Base-by-base conservation (phyloP, 2,888 invertebrate species). In the Julus scanicus region DNA sequence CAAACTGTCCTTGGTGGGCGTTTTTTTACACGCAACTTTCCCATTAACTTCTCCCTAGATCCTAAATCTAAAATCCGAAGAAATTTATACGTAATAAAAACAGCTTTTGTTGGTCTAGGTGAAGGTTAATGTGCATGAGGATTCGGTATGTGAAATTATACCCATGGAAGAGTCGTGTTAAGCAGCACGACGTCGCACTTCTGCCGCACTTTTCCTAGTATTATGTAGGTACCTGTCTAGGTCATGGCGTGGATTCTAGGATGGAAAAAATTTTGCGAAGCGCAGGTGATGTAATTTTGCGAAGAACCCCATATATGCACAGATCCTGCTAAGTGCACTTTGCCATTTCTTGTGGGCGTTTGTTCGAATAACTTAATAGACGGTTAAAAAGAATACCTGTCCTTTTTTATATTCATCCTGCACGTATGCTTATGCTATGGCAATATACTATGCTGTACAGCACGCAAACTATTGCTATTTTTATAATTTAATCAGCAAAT, bases 71-170 rank as follows among this genome's bases (percentile, higher is more conserved):
- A 39, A 80, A 80, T 80, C 80, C 80, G 29, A 80, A 80, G 80
- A 80, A 80, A 80, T 80, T 37, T 80, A 71, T 80, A 80, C 71
- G 37, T 80, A 80, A 80, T 80, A 80, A 80, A 80, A 63, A 71
- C 11, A 80, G 80, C 37, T 37, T 15, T 80, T 37, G 37, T 39
- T 71, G 71, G 80, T 80, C 80, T 80, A 80, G 80, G 80, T 80
- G 80, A 80, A 80, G 80, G 80, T 80, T 80, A 80, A 80, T 80
- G 80, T 39, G 80, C 8, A 8, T 80, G 13, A 11, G 80, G 37
- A 80, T 80, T 39, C 80, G 15, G 15, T 80, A 80, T 80, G 80
- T 15, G 80, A 80, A 80, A 80, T 37, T 13, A 80, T 15, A 9
- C 37, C 37, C 13, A 39, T 20, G 15, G 37, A 80, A 80, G 2